Evolutionary conservation across 2,888 invertebrate genomes (phyloP), one percentile per base, ranked within the genome.

Genomic region (Phanerotoma sp.): DNA sequence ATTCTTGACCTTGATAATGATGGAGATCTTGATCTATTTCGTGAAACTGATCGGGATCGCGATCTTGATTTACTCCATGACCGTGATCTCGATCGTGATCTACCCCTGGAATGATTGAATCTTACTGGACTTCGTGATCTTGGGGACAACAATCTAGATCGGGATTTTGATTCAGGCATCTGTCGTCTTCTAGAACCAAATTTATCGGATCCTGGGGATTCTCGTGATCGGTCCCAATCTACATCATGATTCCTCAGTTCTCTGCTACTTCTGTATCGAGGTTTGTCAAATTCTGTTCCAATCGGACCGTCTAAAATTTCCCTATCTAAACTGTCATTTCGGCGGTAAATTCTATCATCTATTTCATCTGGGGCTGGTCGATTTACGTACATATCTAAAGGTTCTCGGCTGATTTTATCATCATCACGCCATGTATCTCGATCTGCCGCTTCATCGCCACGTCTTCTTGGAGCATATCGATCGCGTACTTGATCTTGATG

Each of bases 61-160:
- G 67, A 61, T 48, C 67, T 38, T 47, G 66, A 66, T 62, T 73
- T 79, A 37, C 73, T 78, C n/a, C 69, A 80, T 63, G 81, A 42
- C 20, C 66, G 64, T 2, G 72, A 69, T 18, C 68, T 67, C 22
- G 58, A 61, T 6, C 57, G 59, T 1, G 56, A 57, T 30, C 21
- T 32, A 35, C 56, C 60, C 47, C 72, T 66, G n/a, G 55, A 47
- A 16, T 58, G 56, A 21, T 15, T 61, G n/a, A 62, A 60, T 40
- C 65, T 56, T 25, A 59, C 44, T 7, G 46, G 56, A 30, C 58
- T 51, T 49, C 64, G 56, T 11, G 58, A 49, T 33, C 66, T 38
- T 3, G 42, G 45, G 4, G 57, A 38, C 9, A 51, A 38, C 9
- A 51, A 25, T 30, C 54, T 22, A 5, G 46, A 32, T 15, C 58